Conservation (phyloP, 2,797 vertebrate species). For the Prunella strophiata region DNA sequence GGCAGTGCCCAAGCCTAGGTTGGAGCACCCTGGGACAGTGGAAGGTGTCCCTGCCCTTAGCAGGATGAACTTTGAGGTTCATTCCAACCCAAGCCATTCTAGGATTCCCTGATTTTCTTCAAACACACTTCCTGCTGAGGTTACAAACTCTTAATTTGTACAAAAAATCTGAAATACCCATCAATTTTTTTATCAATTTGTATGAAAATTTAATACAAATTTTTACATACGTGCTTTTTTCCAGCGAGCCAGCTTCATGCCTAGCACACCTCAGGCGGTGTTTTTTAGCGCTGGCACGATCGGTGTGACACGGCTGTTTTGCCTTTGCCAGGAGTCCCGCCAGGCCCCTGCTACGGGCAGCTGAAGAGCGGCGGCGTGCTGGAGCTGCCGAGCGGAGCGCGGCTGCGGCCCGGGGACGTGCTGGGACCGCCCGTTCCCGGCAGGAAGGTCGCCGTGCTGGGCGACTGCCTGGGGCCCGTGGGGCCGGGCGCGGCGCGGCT, state of each 20-base stretch:
- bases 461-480: conserved; percentile 85
- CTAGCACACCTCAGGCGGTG: accelerated
- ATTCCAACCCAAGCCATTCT: background rate
- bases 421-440: conserved; percentile 82
- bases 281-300: accelerated
- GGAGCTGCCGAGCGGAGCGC: conserved; percentile 71
- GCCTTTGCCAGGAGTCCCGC: conserved; percentile 79
- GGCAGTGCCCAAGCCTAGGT: background rate
- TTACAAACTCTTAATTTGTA: too few species aligned
- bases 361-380: conserved; percentile 87
- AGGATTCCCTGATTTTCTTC: background rate
- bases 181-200: too few species aligned
- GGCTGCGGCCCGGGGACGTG: conserved; percentile 67
- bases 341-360: conserved; percentile 77
- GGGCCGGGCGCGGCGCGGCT: conserved; percentile 68
- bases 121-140: background rate
- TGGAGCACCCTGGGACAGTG: background rate
- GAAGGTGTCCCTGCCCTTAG: background rate
- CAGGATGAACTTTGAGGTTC: background rate
- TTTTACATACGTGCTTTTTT: too few species aligned
- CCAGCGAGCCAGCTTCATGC: accelerated
- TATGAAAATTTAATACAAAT: too few species aligned
- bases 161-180: accelerated
- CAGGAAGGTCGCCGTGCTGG: conserved; percentile 89
- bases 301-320: accelerated